These are phyloP conservation scores for Lissocephala sabroskyi DNA, from an alignment of 2,888 invertebrate genomes.

Conservation along the genomic window DNA sequence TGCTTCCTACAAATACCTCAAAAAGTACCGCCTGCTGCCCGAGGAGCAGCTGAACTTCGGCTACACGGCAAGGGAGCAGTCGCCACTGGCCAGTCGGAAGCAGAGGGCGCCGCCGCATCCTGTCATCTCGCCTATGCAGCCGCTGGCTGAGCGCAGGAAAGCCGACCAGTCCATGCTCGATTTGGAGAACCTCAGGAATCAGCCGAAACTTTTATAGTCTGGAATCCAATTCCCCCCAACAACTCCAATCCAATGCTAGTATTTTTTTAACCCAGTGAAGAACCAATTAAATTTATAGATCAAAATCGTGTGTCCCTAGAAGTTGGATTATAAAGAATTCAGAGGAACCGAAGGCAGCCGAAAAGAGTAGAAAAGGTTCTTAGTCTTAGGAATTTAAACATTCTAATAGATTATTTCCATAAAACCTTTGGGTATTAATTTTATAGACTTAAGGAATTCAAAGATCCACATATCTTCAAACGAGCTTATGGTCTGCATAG, in stretches of 20 bases:
- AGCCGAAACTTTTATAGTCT: slow-evolving; percentile 63
- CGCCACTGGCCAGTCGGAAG: slow-evolving; percentile 14
- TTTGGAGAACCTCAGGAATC: slow-evolving; percentile 64
- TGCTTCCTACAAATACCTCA: slow-evolving; percentile 68
- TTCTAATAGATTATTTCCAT: no score
- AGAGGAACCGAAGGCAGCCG: no score
- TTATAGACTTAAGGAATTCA: no score
- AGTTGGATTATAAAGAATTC: no score
- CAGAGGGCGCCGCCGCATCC: slow-evolving; percentile 18
- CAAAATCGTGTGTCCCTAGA: no score
- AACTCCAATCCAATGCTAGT: background rate
- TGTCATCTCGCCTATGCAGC: slow-evolving; percentile 27
- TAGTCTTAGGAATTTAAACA: no score
- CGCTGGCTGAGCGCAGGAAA: no score
- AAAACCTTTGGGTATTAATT: no score
- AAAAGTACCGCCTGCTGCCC: slow-evolving; percentile 65
- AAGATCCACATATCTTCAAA: no score
- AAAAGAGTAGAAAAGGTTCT: no score
- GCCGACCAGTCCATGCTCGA: slow-evolving; percentile 52
- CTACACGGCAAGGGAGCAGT: slow-evolving; percentile 11
- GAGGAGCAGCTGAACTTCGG: slow-evolving; percentile 46
- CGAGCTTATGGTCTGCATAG: no score
- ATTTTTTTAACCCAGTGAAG: background rate
- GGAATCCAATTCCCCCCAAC: background rate
- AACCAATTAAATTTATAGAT: no score